These are phyloP conservation scores for Gambelia wislizenii DNA, from an alignment of 2,797 vertebrate species.

Conservation along the genomic window DNA sequence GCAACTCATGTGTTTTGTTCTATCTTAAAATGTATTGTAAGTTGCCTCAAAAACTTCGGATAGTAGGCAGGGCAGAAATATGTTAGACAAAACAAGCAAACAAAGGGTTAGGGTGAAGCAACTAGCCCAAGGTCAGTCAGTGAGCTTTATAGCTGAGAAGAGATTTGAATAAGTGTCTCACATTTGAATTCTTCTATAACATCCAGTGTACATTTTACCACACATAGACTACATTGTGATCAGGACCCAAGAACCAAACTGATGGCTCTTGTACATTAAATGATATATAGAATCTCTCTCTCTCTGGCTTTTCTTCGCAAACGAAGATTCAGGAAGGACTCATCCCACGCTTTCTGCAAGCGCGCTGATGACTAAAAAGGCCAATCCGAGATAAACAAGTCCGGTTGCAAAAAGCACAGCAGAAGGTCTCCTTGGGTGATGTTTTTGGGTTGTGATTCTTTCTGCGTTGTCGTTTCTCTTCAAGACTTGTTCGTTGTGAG, in stretches of 20 bases:
- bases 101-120: not conserved
- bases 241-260: not conserved
- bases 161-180: not conserved
- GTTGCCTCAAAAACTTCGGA: not conserved
- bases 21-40: not conserved
- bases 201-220: not conserved
- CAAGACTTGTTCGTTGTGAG: too few species aligned
- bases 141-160: not conserved
- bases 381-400: too few species aligned
- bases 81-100: not conserved
- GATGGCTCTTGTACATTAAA: not conserved
- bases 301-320: too few species aligned
- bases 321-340: too few species aligned
- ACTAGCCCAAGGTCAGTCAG: not conserved
- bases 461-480: too few species aligned
- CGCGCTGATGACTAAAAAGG: too few species aligned
- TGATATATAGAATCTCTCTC: not conserved
- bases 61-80: not conserved
- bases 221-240: not conserved
- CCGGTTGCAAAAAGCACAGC: too few species aligned
- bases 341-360: too few species aligned
- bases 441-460: too few species aligned
- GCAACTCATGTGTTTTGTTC: not conserved
- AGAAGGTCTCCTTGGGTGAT: too few species aligned
- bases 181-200: not conserved